Conservation (phyloP, 1,140 invertebrate species). For the Pseudachorutes palmiensis region DNA sequence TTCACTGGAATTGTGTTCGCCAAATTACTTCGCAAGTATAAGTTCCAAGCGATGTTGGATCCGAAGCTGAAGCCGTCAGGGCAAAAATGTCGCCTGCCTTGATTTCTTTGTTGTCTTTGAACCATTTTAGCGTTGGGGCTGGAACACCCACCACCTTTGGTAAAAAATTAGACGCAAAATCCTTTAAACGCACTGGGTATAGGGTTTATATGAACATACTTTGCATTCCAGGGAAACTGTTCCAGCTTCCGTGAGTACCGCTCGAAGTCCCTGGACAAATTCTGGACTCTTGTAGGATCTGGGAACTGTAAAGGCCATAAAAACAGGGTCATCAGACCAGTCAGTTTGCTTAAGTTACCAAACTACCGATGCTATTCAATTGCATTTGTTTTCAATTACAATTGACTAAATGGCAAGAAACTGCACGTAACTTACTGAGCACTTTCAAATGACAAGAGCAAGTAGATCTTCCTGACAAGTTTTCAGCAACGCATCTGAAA, state of each 20-base stretch:
- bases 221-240: conserved; percentile 82
- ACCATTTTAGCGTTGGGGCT: conserved; percentile 69
- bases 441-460: conserved; percentile 67
- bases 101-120: conserved; percentile 74
- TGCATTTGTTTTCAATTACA: too few species aligned
- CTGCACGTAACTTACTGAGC: conserved; percentile 56
- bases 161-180: neutral
- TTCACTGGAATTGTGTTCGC: neutral
- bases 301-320: conserved; percentile 65
- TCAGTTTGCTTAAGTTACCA: neutral
- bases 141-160: conserved; percentile 64
- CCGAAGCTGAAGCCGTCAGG: conserved; percentile 67
- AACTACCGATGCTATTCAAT: too few species aligned
- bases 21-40: conserved; percentile 60
- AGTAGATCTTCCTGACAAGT: conserved; percentile 59
- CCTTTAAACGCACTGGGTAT: neutral
- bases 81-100: conserved; percentile 80
- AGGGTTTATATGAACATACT: conserved; percentile 40
- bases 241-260: conserved; percentile 72
- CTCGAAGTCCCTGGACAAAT: conserved; percentile 71
- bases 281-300: conserved; percentile 78
- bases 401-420: too few species aligned
- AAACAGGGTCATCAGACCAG: neutral
- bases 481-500: conserved; percentile 57
- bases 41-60: conserved; percentile 67